phyloP scores from a whole-genome alignment of 1,140 invertebrate genomes.

The Rhagoletis pomonella region DNA sequence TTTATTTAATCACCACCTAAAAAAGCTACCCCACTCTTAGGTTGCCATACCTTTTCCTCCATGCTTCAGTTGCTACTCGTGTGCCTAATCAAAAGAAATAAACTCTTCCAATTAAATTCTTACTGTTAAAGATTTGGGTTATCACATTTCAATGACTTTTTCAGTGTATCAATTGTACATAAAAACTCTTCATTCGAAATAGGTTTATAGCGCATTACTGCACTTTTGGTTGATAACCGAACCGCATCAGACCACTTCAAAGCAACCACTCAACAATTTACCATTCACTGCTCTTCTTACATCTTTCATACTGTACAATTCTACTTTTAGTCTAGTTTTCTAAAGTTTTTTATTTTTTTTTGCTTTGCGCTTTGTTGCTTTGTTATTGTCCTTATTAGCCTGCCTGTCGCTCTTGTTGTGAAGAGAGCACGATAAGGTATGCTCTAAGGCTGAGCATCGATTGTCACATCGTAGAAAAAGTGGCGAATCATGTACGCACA shows the following conservation, averaged over 20 bases:
- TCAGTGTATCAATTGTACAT: slow-evolving; percentile 14
- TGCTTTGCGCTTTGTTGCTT: background rate
- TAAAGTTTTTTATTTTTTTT: background rate
- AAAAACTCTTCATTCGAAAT: slow-evolving; percentile 26
- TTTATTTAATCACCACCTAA: background rate
- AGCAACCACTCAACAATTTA: slow-evolving; percentile 31
- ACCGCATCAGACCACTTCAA: background rate
- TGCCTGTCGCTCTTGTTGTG: background rate
- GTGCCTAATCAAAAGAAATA: background rate
- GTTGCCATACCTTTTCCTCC: background rate
- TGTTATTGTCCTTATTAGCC: background rate
- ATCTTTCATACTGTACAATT: background rate
- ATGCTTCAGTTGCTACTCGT: background rate
- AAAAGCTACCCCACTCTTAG: too few relatives aligned
- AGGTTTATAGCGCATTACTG: slow-evolving; percentile 40
- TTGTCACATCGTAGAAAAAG: too few relatives aligned
- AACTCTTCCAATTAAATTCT: background rate
- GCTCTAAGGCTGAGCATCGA: too few relatives aligned
- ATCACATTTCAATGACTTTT: slow-evolving; percentile 26
- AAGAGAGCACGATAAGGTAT: background rate
- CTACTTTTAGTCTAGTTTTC: background rate
- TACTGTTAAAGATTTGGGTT: background rate
- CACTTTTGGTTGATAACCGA: slow-evolving; percentile 1
- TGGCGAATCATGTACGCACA: too few relatives aligned
- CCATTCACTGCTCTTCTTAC: background rate